Base-by-base conservation (phyloP, 2,113 vertebrate species). In the Mystacornis crossleyi region DNA sequence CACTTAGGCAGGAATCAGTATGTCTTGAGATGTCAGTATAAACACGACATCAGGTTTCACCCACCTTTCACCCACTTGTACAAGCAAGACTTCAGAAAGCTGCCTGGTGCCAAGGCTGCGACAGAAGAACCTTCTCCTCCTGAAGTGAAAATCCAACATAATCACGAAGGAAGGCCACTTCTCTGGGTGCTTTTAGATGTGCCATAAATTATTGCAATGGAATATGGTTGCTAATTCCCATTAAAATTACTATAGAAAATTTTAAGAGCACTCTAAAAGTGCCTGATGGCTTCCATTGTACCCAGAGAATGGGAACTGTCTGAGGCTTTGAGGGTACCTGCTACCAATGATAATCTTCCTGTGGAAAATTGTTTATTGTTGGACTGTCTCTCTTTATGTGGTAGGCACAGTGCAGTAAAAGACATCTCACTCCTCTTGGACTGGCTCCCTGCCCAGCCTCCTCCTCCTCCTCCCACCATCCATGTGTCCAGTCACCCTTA, bases 381-480 rank as follows among this genome's bases (percentile, higher is more conserved):
- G 53, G 51, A 36, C 57, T 5, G 2, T 48, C 33, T 96, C 33
- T 71, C 55, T 66, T 73, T 55, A 12, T 45, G 34, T 12, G n/a
- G 75, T 80, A 74, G 69, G 87, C 62, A 81, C 43, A 84, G 67
- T 72, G 53, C 2, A 1, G 89, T 65, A 91, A 67, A 93, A 96
- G 48, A 71, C 71, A 72, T 40, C 58, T 93, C 90, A 28, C 20
- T 95, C 36, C 66, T 71, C 36, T 86, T 70, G 70, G 55, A 64
- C 74, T 95, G 92, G 81, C 79, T 95, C 34, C 57, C 51, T 62
- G 69, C 92, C 87, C 53, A 94, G 12, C 84, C 82, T 96, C 83
- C 96, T 97, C 85, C 89, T 93, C 73, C 77, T 96, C 94, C 95
- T 95, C 97, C 95, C 65, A 97, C 96, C 57, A 92, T 62, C 96